Percentiles rank a stretch among this genome's conserved stretches.
These are phyloP conservation scores for Ammodytes marinus DNA, from an alignment of 2,113 vertebrate genomes.

Conservation along the genomic window DNA sequence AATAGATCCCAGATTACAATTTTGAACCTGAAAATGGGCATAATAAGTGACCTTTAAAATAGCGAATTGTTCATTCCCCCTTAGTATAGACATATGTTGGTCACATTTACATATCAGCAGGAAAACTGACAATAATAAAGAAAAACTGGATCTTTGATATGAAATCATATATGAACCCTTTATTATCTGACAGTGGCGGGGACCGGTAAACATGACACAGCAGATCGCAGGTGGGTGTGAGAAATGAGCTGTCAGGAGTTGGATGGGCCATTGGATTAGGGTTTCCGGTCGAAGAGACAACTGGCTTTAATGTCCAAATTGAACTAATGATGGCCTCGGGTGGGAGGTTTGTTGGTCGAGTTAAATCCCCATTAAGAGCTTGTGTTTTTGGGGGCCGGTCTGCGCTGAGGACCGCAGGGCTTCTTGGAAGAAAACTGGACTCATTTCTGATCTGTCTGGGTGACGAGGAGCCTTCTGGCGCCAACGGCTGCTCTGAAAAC, in stretches of 20 bases:
- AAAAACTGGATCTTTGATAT: neutral
- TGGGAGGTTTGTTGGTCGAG: slow-evolving; percentile 33
- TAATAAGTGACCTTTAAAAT: neutral
- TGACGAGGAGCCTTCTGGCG: slow-evolving; percentile 32
- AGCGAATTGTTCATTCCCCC: neutral
- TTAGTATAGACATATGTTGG: neutral
- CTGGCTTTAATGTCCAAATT: slow-evolving; percentile 52
- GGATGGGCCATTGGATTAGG: neutral
- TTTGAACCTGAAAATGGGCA: too few relatives aligned
- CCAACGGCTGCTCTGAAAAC: slow-evolving; percentile 40
- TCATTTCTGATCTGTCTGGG: slow-evolving; percentile 37
- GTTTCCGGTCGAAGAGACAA: slow-evolving; percentile 28
- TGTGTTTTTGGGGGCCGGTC: slow-evolving; percentile 36
- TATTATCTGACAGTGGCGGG: neutral
- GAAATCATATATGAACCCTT: neutral
- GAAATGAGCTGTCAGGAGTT: slow-evolving; percentile 22
- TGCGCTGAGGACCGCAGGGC: slow-evolving; percentile 31
- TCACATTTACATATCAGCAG: neutral
- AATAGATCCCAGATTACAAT: too few relatives aligned
- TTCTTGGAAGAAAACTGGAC: slow-evolving; percentile 50
- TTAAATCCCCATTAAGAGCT: slow-evolving; percentile 62
- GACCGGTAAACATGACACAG: neutral
- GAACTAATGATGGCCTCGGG: slow-evolving; percentile 66
- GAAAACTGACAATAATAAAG: neutral
- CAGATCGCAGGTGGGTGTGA: slow-evolving; percentile 21